These are phyloP conservation scores for Lucifuga dentata DNA, from an alignment of 2,113 vertebrate genomes.

Conservation along the genomic window DNA sequence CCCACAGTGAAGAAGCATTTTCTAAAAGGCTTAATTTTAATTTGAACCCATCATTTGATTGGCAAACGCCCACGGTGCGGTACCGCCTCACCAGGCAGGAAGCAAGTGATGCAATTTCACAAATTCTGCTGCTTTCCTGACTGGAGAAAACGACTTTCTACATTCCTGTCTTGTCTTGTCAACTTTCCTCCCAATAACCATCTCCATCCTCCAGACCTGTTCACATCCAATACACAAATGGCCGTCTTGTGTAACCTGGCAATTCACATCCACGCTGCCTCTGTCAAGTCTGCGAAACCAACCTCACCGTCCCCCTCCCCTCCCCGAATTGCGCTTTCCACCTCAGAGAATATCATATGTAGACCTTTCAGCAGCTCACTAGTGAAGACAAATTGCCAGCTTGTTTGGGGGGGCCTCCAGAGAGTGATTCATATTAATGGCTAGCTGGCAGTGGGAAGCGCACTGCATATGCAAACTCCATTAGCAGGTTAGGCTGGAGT, in stretches of 20 bases:
- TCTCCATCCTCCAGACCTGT: constrained; percentile 8
- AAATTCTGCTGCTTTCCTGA: constrained; percentile 19
- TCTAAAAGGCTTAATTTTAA: constrained; percentile 23
- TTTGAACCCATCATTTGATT: constrained; percentile 38
- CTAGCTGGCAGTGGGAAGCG: constrained; percentile 75
- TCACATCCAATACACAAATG: background rate
- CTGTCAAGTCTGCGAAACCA: constrained; percentile 48
- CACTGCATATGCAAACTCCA: constrained; percentile 84
- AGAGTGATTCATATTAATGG: constrained; percentile 86
- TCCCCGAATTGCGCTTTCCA: constrained; percentile 47
- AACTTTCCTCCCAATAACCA: constrained; percentile 33
- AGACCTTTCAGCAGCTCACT: constrained; percentile 81
- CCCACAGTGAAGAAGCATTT: constrained; percentile 18
- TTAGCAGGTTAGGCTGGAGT: constrained; percentile 82
- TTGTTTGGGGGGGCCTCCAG: constrained; percentile 74
- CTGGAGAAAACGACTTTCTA: constrained; percentile 26
- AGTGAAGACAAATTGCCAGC: constrained; percentile 86
- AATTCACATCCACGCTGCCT: constrained; percentile 17
- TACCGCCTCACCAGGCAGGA: constrained; percentile 5
- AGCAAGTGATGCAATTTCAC: constrained; percentile 41
- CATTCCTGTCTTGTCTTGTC: constrained; percentile 32
- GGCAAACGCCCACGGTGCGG: constrained; percentile 25
- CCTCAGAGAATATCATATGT: constrained; percentile 80
- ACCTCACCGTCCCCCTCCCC: constrained; percentile 33
- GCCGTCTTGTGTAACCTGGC: constrained; percentile 21